Conservation (phyloP, 2,888 invertebrate genomes). For the Scaptomyza caliginosa region DNA sequence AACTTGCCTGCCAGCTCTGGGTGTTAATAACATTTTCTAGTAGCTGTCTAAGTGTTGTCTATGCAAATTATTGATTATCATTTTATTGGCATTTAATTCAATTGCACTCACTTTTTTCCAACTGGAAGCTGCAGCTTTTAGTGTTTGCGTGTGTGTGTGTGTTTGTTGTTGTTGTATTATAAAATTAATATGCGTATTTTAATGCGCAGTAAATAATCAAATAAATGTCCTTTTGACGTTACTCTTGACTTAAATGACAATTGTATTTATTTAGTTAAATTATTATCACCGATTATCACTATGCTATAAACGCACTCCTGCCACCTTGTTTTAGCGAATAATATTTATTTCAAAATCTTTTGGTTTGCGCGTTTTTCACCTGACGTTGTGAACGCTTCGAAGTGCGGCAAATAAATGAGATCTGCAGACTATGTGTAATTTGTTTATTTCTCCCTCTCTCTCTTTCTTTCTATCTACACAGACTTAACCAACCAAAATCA, state of each 20-base stretch:
- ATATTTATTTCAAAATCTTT: background rate
- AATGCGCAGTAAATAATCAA: constrained; percentile 28
- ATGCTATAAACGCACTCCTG: constrained; percentile 13
- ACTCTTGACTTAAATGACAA: constrained; percentile 16
- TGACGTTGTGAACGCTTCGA: constrained; percentile 81
- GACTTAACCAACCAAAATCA: constrained; percentile 78
- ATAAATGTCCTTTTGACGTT: constrained; percentile 44
- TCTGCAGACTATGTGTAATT: constrained; percentile 81
- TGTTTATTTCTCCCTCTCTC: too few species aligned
- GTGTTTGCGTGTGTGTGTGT: constrained; percentile 11
- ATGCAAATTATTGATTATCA: constrained; percentile 43
- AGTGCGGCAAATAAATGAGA: constrained; percentile 83
- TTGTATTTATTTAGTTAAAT: background rate
- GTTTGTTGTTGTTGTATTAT: too few species aligned
- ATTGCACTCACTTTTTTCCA: constrained; percentile 66
- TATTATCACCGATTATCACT: too few species aligned
- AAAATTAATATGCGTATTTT: constrained; percentile 25
- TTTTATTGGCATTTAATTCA: constrained; percentile 53
- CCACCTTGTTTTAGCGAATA: constrained; percentile 19
- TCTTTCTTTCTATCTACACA: constrained; percentile 64
- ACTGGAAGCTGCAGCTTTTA: constrained; percentile 41
- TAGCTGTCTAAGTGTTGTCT: constrained; percentile 34
- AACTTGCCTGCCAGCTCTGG: constrained; percentile 31
- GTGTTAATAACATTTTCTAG: constrained; percentile 36
- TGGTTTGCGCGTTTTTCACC: constrained; percentile 44